Percentiles rank a stretch among this genome's conserved stretches.
Evolutionary conservation across 2,113 vertebrate genomes (phyloP).

Genomic region (Lagopus muta): DNA sequence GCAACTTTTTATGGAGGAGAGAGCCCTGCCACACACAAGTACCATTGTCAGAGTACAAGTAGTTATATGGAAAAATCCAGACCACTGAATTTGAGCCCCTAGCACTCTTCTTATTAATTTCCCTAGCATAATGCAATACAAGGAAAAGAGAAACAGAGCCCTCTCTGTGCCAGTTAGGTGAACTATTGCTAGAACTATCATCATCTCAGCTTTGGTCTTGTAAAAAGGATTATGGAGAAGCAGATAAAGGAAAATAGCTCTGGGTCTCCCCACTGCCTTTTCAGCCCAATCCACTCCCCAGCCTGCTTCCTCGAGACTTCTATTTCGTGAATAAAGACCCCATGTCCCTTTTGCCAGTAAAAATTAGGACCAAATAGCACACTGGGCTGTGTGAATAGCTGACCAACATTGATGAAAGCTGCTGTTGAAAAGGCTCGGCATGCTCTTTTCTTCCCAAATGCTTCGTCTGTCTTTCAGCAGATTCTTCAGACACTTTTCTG

Average conservation of each 20-base stretch:
- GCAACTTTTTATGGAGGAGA: background rate
- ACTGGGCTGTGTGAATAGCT: background rate
- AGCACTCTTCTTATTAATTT: background rate
- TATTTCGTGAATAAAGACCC: background rate
- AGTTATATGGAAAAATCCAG: background rate
- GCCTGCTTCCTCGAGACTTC: fast-evolving
- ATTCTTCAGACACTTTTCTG: conserved; percentile 32
- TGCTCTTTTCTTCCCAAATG: conserved; percentile 38
- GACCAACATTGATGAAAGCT: conserved; percentile 1
- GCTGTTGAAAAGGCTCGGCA: conserved; percentile 42
- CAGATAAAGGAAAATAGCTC: background rate
- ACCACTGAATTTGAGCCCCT: background rate
- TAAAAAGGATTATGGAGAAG: background rate
- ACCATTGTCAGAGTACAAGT: background rate
- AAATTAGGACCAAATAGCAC: conserved; percentile 18
- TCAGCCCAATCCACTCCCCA: background rate
- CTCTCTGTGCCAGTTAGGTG: background rate
- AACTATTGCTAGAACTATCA: background rate
- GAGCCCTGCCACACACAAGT: background rate
- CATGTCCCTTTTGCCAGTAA: background rate
- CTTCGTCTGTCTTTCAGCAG: conserved; percentile 62
- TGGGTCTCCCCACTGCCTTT: background rate
- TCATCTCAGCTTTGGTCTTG: background rate
- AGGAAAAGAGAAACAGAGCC: background rate
- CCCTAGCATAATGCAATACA: background rate